Percentiles rank a stretch among this genome's conserved stretches.
Evolutionary conservation across 1,140 invertebrate species (phyloP).

Genomic region (Cydia fagiglandana): DNA sequence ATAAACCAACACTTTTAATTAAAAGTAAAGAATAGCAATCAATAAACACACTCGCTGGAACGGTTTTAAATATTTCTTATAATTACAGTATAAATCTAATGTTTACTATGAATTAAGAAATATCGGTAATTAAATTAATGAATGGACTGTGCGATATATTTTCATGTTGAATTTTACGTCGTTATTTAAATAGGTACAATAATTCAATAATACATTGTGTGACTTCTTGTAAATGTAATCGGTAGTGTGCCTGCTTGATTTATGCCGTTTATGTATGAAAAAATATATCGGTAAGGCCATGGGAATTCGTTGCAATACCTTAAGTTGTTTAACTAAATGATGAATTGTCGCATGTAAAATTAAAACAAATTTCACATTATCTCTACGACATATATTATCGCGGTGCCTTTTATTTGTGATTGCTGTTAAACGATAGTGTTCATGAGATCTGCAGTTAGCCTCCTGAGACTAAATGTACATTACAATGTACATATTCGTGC

Average conservation of each 20-base stretch:
- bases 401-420: conserved; percentile 66
- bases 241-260: conserved; percentile 17
- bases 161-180: too few species aligned
- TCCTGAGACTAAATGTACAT: too few species aligned
- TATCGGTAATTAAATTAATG: too few species aligned
- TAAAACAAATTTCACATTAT: conserved; percentile 28
- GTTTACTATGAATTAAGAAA: background rate
- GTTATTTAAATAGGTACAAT: background rate
- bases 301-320: background rate
- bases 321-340: background rate
- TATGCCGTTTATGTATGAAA: background rate
- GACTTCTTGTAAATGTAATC: background rate
- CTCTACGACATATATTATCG: conserved; percentile 40
- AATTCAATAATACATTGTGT: background rate
- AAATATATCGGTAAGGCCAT: conserved; percentile 5
- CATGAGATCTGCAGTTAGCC: conserved; percentile 40
- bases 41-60: background rate
- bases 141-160: background rate
- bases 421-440: conserved; percentile 73
- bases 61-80: background rate
- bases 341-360: conserved; percentile 24
- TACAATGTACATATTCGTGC: too few species aligned
- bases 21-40: background rate
- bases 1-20: conserved; percentile 25
- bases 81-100: background rate